Evolutionary conservation across 2,797 vertebrate genomes (phyloP).

Genomic region (Crocidura indochinensis): DNA sequence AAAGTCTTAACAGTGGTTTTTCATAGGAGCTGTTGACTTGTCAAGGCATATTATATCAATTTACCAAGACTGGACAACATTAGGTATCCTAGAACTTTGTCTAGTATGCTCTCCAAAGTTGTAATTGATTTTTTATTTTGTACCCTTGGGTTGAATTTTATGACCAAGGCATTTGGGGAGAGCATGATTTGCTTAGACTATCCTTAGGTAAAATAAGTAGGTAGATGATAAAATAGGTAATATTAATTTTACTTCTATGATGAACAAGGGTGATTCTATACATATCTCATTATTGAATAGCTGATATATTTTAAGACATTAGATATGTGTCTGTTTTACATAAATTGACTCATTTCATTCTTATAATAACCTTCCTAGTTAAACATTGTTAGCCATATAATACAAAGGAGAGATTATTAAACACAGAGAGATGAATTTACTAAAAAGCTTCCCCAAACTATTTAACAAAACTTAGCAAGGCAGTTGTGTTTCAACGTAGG

Average conservation of each 20-base stretch:
- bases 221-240: conserved; percentile 5
- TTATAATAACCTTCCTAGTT: conserved; percentile 22
- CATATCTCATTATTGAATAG: conserved; percentile 28
- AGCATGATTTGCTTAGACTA: conserved; percentile 14
- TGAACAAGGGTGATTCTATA: neutral
- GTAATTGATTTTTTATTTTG: conserved; percentile 19
- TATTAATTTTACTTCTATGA: neutral
- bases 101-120: neutral
- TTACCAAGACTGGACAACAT: neutral
- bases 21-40: conserved; percentile 60
- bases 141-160: neutral
- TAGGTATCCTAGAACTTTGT: conserved; percentile 30
- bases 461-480: neutral
- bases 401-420: conserved; percentile 3
- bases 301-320: neutral
- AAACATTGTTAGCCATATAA: conserved; percentile 37
- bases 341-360: conserved; percentile 41
- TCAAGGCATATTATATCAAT: conserved; percentile 53
- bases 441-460: neutral
- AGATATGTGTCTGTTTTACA: conserved; percentile 53
- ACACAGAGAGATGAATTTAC: conserved; percentile 23
- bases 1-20: conserved; percentile 45
- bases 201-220: conserved; percentile 44
- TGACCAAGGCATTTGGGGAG: neutral
- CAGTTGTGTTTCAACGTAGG: neutral